Percentiles rank a stretch among this genome's conserved stretches.
Conservation (phyloP, 1,140 invertebrate species). For the Drosophila ananassae region DNA sequence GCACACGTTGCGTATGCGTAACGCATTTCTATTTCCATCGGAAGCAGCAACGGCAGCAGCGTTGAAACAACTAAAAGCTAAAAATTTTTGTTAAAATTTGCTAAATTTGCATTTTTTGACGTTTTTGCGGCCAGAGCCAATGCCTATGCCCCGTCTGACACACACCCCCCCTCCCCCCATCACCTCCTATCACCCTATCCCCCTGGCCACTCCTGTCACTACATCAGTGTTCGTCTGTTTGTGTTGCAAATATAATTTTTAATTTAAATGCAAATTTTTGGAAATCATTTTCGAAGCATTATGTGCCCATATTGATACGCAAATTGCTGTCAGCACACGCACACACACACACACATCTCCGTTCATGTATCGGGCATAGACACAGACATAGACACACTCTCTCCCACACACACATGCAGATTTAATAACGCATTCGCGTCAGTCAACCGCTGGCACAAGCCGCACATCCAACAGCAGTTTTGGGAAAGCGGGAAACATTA, state of each 20-base stretch:
- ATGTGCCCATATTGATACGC: constrained; percentile 82
- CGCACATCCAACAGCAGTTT: constrained; percentile 62
- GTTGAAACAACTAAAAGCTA: constrained; percentile 76
- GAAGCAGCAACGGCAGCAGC: constrained; percentile 15
- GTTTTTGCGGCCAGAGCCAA: constrained; percentile 39
- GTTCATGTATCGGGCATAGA: background rate
- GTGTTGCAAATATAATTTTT: constrained; percentile 83
- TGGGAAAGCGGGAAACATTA: constrained; percentile 11
- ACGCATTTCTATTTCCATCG: constrained; percentile 52
- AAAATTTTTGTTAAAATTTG: constrained; percentile 74
- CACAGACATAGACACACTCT: constrained; percentile 1
- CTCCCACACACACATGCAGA: constrained; percentile 58
- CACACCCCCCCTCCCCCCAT: background rate
- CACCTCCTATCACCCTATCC: too few relatives aligned
- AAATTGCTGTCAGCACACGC: constrained; percentile 78
- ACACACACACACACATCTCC: constrained; percentile 37
- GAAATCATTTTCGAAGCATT: constrained; percentile 82
- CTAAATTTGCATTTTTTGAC: constrained; percentile 81
- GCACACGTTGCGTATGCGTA: constrained; percentile 76
- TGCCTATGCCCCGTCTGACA: constrained; percentile 13
- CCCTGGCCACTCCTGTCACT: background rate
- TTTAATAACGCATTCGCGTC: constrained; percentile 80
- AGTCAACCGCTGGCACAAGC: constrained; percentile 71
- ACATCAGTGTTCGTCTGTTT: constrained; percentile 51
- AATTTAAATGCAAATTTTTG: constrained; percentile 82